Base-by-base conservation (phyloP, 2,888 invertebrate genomes). In the Sesia apiformis region DNA sequence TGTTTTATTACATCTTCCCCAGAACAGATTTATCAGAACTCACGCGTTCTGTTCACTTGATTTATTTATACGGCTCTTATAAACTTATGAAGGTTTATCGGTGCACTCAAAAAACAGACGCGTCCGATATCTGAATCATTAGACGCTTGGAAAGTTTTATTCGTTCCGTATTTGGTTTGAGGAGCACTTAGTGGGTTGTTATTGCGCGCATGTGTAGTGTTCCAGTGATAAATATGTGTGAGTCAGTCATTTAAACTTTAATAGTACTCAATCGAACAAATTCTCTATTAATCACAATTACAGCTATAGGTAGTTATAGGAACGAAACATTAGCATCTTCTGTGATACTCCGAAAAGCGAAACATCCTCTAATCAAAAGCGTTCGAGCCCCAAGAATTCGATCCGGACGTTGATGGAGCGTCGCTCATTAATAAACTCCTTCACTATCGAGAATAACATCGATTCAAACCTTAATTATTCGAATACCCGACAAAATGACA, bases 361-460 rank as follows among this genome's bases (percentile, higher is more conserved):
- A 23, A 23, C 23, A 23, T 23, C 23, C 23, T 23, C 23, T 23
- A 23, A 23, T 23, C 23, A 42, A 42, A 5, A 42, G 7, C 42
- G 42, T 39, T 50, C 50, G 50, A 40, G 39, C 55, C 8, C 43
- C 7, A 51, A 50, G 43, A 39, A 49, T 56, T 58, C 59, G 67
- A 66, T 67, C 63, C 61, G 64, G 78, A 81, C 84, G 67, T 81
- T 83, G 86, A 86, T 81, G 77, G 78, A 86, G 75, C 74, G 75
- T 69, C 66, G 65, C 67, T 69, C 78, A 85, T 85, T 81, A 83
- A 85, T 84, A 78, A 74, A 74, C 65, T 68, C 69, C 70, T 70
- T 62, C 69, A 69, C 68, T 69, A 78, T 78, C 79, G 71, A 66
- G 70, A 75, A 76, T 74, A 74, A 74, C 72, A 72, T 74, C 77